Evolutionary conservation across 2,113 vertebrate species (phyloP), one percentile per base, ranked within the genome.

Genomic region (Marmota flaviventris): DNA sequence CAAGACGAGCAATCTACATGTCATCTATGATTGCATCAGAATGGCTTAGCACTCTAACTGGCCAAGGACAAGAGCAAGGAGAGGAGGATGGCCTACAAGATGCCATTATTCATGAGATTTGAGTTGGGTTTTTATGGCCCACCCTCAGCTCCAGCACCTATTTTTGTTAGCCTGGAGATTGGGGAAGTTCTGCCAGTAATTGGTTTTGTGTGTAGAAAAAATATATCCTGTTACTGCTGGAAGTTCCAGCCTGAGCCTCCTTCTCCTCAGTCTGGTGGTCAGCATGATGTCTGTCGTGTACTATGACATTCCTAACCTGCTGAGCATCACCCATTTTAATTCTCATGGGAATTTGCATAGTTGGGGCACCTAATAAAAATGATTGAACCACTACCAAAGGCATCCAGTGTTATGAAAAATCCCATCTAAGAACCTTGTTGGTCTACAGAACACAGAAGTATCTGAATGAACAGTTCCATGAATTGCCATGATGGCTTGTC

Each of bases 321-420:
- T 93, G 65, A 77, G 27, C 51, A 45, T 93, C n/a, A 75, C 34
- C 56, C 67, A 27, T 61, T 78, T 94, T 92, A 63, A 89, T 83
- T 85, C 93, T 94, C 42, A 76, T 13, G 39, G 39, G 63, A 93
- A 69, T 97, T 91, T 86, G 63, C 78, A 94, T 58, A 77, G 34
- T 61, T 73, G 42, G 78, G 29, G 5, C 32, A 85, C 56, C 85
- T 75, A 61, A 82, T 82, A 32, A 56, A 75, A 86, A 91, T 56
- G 25, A 82, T 48, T 85, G 37, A 91, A 13, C 11, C 27, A 22
- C 29, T 27, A 18, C 88, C 73, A n/a, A 79, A 72, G 75, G 34
- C 27, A 42, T 69, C 3, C 27, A 78, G 34, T 79, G 37, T 32
- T 65, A 58, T 42, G 34, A 53, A 27, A 83, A 24, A 75, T 32